A percentile compares a stretch with the other conserved stretches of the same genome.
Conservation (phyloP, 2,797 vertebrate species). For the Otolemur crassicaudatus region DNA sequence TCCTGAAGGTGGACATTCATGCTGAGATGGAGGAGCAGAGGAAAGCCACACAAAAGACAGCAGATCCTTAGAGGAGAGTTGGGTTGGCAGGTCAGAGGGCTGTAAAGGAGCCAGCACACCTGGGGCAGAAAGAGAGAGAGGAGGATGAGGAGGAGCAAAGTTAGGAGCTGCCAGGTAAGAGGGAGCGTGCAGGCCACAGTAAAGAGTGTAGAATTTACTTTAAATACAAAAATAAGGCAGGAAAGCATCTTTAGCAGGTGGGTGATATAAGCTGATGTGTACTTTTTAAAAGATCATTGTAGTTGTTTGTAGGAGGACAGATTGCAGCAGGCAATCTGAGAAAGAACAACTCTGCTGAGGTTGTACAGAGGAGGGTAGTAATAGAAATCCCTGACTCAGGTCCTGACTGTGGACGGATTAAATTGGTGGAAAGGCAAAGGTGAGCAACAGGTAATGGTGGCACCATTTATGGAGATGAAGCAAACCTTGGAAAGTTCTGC, state of each 20-base stretch:
- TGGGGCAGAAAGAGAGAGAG: not conserved
- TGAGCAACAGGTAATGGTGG: not conserved
- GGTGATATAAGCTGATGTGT: too few species aligned
- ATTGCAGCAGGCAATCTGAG: not conserved
- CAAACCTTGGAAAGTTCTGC: not conserved
- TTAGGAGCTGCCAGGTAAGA: not conserved
- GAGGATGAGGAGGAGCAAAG: not conserved
- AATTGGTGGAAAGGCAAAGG: not conserved
- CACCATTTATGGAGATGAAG: not conserved
- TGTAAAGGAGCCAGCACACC: not conserved
- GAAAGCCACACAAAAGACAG: not conserved
- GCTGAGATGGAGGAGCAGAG: not conserved
- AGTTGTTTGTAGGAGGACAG: not conserved
- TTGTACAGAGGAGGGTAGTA: not conserved
- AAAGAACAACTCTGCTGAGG: not conserved
- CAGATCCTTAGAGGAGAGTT: not conserved
- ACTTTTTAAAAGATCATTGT: not conserved
- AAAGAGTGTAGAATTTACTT: not conserved
- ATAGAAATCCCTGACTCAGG: not conserved
- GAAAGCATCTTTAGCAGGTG: not conserved
- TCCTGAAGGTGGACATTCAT: not conserved
- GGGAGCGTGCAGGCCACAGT: too few species aligned
- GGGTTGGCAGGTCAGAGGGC: not conserved
- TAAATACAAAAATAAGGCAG: not conserved
- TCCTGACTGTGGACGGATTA: not conserved